Conservation (phyloP, 2,888 invertebrate species). For the Nemotelus nigrinus region DNA sequence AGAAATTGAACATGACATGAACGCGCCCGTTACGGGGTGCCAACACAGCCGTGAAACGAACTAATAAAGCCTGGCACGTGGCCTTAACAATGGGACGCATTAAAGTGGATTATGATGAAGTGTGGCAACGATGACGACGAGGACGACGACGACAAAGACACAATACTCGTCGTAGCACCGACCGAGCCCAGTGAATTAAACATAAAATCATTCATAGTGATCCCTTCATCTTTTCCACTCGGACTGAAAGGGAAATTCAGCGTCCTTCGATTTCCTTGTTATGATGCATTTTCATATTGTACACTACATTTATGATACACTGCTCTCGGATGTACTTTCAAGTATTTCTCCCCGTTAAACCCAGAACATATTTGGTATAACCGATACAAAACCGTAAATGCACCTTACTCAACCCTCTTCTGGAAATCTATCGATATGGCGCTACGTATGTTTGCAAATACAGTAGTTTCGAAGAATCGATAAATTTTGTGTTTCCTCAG, state of each 20-base stretch:
- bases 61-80: conserved; percentile 66
- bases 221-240: conserved; percentile 9
- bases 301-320: neutral
- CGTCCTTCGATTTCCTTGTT: conserved; percentile 37
- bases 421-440: no score
- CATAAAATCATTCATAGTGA: neutral
- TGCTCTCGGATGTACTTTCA: no score
- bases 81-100: conserved; percentile 66
- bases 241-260: conserved; percentile 28
- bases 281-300: conserved; percentile 34
- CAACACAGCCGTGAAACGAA: conserved; percentile 54
- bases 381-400: no score
- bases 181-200: conserved; percentile 49
- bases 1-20: conserved; percentile 37
- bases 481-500: no score
- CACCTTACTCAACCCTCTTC: no score
- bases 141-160: conserved; percentile 28
- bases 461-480: no score
- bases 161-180: conserved; percentile 24
- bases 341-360: no score
- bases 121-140: conserved; percentile 36
- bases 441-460: no score
- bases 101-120: conserved; percentile 65
- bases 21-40: conserved; percentile 40
- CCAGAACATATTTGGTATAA: no score